Base-by-base conservation (phyloP, 1,140 invertebrate genomes). In the Hylaeus anthracinus region DNA sequence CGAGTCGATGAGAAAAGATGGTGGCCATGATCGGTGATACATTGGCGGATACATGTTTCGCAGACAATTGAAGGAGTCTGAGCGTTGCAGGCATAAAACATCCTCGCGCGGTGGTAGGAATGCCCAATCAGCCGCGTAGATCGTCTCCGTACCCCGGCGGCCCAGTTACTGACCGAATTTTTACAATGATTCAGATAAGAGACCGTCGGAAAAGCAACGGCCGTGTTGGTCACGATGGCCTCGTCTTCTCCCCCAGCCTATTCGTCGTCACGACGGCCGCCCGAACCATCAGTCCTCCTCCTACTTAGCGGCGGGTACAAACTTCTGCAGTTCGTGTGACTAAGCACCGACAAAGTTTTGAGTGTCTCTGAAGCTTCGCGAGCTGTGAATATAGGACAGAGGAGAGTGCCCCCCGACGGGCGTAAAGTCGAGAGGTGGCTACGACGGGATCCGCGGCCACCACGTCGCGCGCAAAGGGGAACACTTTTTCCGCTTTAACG, bases 331-430 rank as follows among this genome's bases (percentile, higher is more conserved):
- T 37, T 70, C 43, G 58, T 67, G 63, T 74, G 74, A 82, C 67
- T 85, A 85, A 86, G 48, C 73, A 65, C 5, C 14, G 53, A 64
- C 53, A 51, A 78, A 83, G 55, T 76, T 85, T 81, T 48, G 64
- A 75, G 63, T 53, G 72, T 43, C 9, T 43, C 9, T 6, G 55
- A 74, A 80, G 63, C 79, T 75, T 9, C 72, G 43, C 63, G 71
- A 51, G 26, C 72, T 39, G 48, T 15, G 72, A 80, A 74, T 80
- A 74, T 60, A 75, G 72, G 65, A 80, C 79, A 69, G 67, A 80
- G 72, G 45, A 69, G 72, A 66, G 55, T 60, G 64, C 39, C 71
- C 5, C 26, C 48, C 43, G 53, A 15, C 41, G 10, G n/a, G 58
- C 53, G 63, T 15, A 15, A 65, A 73, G 55, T 67, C 55, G 37